Evolutionary conservation across 2,113 vertebrate genomes (phyloP).

Genomic region (Pseudorhombus dupliciocellatus): DNA sequence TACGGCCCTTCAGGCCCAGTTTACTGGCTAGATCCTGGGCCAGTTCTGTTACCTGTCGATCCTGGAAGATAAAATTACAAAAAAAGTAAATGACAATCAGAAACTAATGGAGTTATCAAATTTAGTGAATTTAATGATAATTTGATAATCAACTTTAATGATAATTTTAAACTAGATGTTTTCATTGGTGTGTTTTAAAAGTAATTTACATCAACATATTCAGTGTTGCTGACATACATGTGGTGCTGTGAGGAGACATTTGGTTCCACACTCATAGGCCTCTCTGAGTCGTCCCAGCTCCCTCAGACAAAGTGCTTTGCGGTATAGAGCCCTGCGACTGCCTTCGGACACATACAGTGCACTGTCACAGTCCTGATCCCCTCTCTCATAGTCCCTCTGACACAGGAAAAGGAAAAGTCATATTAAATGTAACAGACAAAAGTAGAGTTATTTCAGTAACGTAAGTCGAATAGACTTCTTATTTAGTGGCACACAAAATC

Average conservation of each 20-base stretch:
- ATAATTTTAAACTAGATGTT: background rate
- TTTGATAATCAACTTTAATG: too few relatives aligned
- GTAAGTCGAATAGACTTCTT: too few relatives aligned
- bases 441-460: too few relatives aligned
- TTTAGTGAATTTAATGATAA: too few relatives aligned
- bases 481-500: too few relatives aligned
- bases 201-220: background rate
- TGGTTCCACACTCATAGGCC: constrained; percentile 94
- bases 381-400: constrained; percentile 92
- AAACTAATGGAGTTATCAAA: too few relatives aligned
- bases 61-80: constrained; percentile 73
- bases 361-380: constrained; percentile 92
- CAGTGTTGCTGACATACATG: constrained; percentile 81
- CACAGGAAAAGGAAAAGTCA: background rate
- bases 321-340: constrained; percentile 91
- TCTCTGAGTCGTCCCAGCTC: constrained; percentile 92
- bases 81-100: background rate
- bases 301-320: constrained; percentile 90
- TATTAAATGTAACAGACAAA: too few relatives aligned
- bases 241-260: constrained; percentile 91
- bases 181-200: background rate
- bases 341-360: constrained; percentile 89
- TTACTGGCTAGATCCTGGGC: constrained; percentile 97
- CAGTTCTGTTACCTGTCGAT: constrained; percentile 91
- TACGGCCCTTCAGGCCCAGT: constrained; percentile 91